Evolutionary conservation across 2,797 vertebrate genomes (phyloP).

Genomic region (Squalus acanthias): DNA sequence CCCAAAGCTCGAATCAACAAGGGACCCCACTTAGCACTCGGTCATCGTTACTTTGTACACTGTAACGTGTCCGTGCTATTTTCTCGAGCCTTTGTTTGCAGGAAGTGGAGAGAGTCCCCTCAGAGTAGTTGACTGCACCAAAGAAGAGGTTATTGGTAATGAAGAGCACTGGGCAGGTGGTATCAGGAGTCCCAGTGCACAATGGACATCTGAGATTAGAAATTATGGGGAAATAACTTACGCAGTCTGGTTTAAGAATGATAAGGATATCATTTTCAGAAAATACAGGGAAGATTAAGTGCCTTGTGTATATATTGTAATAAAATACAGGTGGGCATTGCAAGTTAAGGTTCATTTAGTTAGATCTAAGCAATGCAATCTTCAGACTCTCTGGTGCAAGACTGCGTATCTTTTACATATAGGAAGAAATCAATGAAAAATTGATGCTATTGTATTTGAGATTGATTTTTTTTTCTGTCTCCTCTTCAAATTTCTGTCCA

Average conservation of each 20-base stretch:
- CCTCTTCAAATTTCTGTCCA: neutral
- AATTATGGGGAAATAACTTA: neutral
- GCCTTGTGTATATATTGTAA: neutral
- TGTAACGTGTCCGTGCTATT: neutral
- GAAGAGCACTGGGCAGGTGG: neutral
- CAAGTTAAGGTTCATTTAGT: neutral
- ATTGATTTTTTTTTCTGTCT: neutral
- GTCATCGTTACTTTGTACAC: neutral
- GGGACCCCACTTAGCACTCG: neutral
- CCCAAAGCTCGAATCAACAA: neutral
- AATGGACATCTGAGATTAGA: too few species aligned
- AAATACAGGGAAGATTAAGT: neutral
- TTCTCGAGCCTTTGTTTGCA: neutral
- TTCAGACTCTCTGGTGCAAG: neutral
- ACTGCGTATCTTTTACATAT: neutral
- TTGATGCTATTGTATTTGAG: neutral
- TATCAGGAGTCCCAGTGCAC: neutral
- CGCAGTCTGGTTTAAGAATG: neutral
- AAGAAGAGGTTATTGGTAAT: neutral
- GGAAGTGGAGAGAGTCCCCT: neutral
- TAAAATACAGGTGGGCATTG: neutral
- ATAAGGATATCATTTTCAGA: conserved; percentile 10
- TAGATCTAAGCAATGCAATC: neutral
- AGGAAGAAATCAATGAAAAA: neutral
- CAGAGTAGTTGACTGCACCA: neutral